Conservation (phyloP, 2,797 vertebrate species). For the Tauraco hartlaubi region DNA sequence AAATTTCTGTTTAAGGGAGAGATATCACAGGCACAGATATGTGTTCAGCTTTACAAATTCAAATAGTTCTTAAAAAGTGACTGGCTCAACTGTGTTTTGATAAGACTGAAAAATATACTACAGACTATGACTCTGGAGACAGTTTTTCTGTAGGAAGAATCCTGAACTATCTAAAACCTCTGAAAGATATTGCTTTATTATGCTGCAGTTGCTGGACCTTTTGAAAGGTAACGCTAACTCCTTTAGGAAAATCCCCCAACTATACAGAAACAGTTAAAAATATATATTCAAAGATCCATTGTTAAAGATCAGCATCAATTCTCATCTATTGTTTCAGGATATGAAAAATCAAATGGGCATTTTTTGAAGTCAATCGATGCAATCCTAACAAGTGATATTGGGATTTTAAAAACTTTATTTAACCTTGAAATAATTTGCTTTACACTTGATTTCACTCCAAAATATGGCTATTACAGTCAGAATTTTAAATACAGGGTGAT, state of each 20-base stretch:
- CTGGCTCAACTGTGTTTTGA: background rate
- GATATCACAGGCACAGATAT: too few species aligned
- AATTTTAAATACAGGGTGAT: background rate
- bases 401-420: background rate
- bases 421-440: background rate
- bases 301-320: background rate
- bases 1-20: background rate
- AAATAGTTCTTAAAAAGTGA: background rate
- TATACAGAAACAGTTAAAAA: background rate
- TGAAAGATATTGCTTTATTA: background rate
- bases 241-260: accelerated
- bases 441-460: background rate
- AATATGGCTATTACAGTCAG: background rate
- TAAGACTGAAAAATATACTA: background rate
- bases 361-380: background rate
- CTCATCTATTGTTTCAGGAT: background rate
- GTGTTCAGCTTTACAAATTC: background rate
- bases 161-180: background rate
- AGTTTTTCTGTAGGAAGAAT: background rate
- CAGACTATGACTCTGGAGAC: background rate
- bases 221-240: background rate
- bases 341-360: background rate
- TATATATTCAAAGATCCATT: background rate
- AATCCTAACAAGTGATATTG: background rate
- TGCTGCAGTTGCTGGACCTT: background rate